These are phyloP conservation scores for Petroica traversi DNA, from an alignment of 2,113 vertebrate species.

Conservation along the genomic window DNA sequence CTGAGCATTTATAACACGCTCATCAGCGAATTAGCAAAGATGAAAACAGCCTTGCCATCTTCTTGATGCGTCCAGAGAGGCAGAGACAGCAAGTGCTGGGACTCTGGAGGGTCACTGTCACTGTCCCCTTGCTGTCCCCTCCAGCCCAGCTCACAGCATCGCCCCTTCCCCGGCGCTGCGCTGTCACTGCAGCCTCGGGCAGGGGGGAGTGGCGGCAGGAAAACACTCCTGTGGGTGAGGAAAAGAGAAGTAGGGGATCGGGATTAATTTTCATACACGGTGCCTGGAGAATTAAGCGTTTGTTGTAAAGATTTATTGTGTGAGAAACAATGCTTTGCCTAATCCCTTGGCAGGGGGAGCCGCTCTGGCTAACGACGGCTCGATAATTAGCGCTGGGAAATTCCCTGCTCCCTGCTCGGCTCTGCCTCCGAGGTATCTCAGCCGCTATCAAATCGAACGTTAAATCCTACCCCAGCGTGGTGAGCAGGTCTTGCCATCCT, in stretches of 20 bases:
- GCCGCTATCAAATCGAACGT: rapidly evolving
- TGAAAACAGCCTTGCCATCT: background rate
- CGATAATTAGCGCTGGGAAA: background rate
- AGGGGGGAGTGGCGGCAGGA: rapidly evolving
- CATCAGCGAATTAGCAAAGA: background rate
- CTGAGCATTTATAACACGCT: background rate
- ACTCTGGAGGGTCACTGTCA: background rate
- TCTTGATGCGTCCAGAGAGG: background rate
- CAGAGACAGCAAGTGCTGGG: background rate
- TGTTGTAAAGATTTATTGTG: slow-evolving; percentile 14
- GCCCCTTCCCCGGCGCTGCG: background rate
- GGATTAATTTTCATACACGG: background rate
- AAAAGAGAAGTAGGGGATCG: background rate
- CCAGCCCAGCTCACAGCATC: background rate
- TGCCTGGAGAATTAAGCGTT: background rate
- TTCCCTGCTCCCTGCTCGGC: background rate
- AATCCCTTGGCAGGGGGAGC: slow-evolving; percentile 16
- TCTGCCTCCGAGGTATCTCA: background rate
- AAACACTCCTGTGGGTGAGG: rapidly evolving
- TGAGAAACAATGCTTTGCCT: background rate
- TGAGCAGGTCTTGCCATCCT: background rate
- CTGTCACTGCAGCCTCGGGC: background rate
- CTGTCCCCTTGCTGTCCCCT: background rate
- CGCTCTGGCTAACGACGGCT: background rate
- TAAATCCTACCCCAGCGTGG: background rate